Base-by-base conservation (phyloP, 2,888 invertebrate species). In the Pseudolycoriella hygida region DNA sequence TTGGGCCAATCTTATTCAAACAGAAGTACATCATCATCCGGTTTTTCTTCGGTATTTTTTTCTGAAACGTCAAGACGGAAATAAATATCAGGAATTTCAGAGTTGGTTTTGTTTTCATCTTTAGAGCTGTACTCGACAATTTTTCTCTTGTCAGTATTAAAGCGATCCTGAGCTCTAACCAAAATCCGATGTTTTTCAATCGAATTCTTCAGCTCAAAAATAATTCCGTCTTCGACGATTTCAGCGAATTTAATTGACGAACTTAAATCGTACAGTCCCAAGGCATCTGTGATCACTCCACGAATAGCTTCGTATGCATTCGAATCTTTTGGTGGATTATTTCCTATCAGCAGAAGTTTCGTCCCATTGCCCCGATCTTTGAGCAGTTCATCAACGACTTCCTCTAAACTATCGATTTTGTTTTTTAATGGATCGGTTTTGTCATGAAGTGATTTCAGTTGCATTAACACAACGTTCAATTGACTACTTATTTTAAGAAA, bases 261-360 rank as follows among this genome's bases (percentile, higher is more conserved):
- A 38, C 42, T 42, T 31, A 46, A 42, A 42, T 46, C 42, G 15
- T 25, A 19, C 20, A 46, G 39, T 8, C 39, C 46, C n/a, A 46
- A 15, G 10, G 15, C 8, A 31, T 17, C 38, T 25, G 42, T 19
- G 54, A 17, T 34, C 17, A 43, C 31, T 31, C 34, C 32, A 11
- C 43, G 43, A 14, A 43, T 34, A 1, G 34, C 8, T 30, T 43
- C 43, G 17, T 32, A 43, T 17, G 34, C 12, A 34, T 43, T 43
- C 6, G 43, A 32, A 18, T 31, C 34, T 17, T 31, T 2, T 18
- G 31, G 32, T 17, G 34, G 14, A n/a, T 43, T 43, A 3, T 30
- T 34, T 6, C 43, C 43, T 11, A 19, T 34, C 17, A 43, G 12
- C n/a, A 43, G n/a, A 3, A 43, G 18, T 43, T 43, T 43, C 2